These are phyloP conservation scores for Drosophila sordidapex DNA, from an alignment of 2,888 invertebrate species.

Conservation along the genomic window DNA sequence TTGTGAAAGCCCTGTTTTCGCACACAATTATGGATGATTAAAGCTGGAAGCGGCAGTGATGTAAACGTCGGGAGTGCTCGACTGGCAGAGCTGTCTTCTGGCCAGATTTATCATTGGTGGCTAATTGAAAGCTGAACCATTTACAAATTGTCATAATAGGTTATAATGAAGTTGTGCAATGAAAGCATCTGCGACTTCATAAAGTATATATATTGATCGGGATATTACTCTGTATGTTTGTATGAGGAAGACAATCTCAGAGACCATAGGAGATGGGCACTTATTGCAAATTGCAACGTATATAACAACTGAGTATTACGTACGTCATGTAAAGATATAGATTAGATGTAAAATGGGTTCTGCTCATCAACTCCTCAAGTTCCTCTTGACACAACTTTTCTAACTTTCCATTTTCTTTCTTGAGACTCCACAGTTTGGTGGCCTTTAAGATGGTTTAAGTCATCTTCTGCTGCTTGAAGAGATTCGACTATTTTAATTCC, in stretches of 20 bases:
- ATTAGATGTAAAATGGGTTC: too few species aligned
- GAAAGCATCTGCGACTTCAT: background rate
- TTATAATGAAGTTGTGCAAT: background rate
- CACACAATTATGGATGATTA: background rate
- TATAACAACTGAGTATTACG: too few species aligned
- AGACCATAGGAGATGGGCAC: too few species aligned
- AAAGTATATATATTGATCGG: background rate
- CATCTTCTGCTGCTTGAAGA: background rate
- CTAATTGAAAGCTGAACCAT: background rate
- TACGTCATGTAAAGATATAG: too few species aligned
- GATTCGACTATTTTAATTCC: too few species aligned
- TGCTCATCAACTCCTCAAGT: background rate
- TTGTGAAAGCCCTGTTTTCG: background rate
- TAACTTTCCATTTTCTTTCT: background rate
- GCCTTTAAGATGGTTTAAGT: background rate
- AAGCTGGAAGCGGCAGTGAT: background rate
- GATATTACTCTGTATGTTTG: too few species aligned
- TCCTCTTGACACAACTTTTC: too few species aligned
- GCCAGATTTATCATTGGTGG: background rate
- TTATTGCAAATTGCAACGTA: too few species aligned
- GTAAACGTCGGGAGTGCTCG: background rate
- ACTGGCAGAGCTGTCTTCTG: background rate
- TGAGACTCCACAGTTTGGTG: background rate
- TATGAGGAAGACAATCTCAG: too few species aligned
- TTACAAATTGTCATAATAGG: background rate